These are phyloP conservation scores for Berghia stephanieae DNA, from an alignment of 1,140 invertebrate species.

Conservation along the genomic window DNA sequence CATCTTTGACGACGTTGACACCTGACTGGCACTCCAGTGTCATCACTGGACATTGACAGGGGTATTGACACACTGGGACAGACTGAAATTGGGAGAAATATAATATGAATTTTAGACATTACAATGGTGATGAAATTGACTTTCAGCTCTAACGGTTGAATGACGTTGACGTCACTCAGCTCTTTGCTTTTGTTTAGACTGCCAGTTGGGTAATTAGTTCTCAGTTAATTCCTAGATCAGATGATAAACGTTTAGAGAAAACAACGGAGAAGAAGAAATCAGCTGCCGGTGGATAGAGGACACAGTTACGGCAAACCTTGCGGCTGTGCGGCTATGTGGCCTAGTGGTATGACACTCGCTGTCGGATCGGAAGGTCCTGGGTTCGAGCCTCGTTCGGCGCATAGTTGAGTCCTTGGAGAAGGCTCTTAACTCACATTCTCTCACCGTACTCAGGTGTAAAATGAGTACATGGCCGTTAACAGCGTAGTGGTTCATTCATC, in stretches of 20 bases:
- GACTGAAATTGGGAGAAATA: conserved; percentile 29
- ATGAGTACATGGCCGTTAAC: too few relatives aligned
- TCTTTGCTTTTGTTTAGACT: neutral
- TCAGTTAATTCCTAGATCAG: neutral
- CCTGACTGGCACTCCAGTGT: conserved; percentile 58
- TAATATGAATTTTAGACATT: neutral
- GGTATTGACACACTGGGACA: conserved; percentile 39
- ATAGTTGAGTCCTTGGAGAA: too few relatives aligned
- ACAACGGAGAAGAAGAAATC: neutral
- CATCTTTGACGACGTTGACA: conserved; percentile 66
- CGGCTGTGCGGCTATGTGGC: too few relatives aligned
- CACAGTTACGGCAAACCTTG: neutral
- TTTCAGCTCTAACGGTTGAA: neutral
- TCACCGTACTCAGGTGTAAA: too few relatives aligned
- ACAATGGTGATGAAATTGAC: neutral
- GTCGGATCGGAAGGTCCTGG: too few relatives aligned
- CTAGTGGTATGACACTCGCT: too few relatives aligned
- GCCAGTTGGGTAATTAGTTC: neutral
- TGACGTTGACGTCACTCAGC: neutral
- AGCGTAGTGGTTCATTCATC: too few relatives aligned
- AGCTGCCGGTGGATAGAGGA: neutral
- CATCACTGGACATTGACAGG: conserved; percentile 48
- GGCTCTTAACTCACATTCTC: too few relatives aligned
- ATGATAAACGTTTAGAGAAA: neutral
- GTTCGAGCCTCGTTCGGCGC: too few relatives aligned